These are phyloP conservation scores for Drosophila teissieri DNA, from an alignment of 1,140 invertebrate genomes.

Conservation along the genomic window DNA sequence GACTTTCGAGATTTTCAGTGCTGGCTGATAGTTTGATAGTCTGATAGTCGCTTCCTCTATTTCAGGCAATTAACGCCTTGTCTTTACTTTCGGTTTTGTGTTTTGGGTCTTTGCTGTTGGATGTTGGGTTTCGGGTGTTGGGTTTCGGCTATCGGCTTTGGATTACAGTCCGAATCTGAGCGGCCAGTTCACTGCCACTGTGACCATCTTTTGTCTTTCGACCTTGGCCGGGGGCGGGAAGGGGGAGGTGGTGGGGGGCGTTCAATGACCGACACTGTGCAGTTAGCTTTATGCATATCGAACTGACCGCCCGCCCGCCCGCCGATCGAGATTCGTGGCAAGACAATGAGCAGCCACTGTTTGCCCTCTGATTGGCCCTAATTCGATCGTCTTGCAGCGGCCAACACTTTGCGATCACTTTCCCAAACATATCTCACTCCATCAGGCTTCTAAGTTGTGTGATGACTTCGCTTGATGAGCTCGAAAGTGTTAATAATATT, in stretches of 20 bases:
- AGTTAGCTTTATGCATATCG: slow-evolving; percentile 41
- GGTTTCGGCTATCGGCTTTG: slow-evolving; percentile 13
- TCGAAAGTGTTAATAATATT: not conserved
- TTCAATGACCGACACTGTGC: slow-evolving; percentile 73
- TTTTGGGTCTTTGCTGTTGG: slow-evolving; percentile 12
- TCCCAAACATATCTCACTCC: slow-evolving; percentile 10
- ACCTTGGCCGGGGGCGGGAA: slow-evolving; percentile 42
- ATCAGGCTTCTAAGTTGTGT: not conserved
- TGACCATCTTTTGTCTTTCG: slow-evolving; percentile 22
- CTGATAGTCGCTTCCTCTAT: slow-evolving; percentile 25
- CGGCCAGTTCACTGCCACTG: not conserved
- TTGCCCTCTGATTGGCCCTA: slow-evolving; percentile 40
- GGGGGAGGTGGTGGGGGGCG: slow-evolving; percentile 5
- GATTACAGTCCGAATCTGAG: not conserved
- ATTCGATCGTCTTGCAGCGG: slow-evolving; percentile 32
- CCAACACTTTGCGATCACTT: slow-evolving; percentile 39
- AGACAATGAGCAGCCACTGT: slow-evolving; percentile 37
- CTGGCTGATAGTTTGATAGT: too few relatives aligned
- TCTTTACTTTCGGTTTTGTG: slow-evolving; percentile 7
- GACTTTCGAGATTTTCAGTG: not conserved
- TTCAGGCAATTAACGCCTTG: slow-evolving; percentile 46
- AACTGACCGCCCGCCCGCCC: slow-evolving; percentile 33
- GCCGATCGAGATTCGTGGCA: slow-evolving; percentile 26
- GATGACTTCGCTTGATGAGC: not conserved
- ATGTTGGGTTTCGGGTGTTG: slow-evolving; percentile 4